A percentile compares a stretch with the other conserved stretches of the same genome.
Evolutionary conservation across 2,888 invertebrate genomes (phyloP).

Genomic region (Drosophila seclusa): DNA sequence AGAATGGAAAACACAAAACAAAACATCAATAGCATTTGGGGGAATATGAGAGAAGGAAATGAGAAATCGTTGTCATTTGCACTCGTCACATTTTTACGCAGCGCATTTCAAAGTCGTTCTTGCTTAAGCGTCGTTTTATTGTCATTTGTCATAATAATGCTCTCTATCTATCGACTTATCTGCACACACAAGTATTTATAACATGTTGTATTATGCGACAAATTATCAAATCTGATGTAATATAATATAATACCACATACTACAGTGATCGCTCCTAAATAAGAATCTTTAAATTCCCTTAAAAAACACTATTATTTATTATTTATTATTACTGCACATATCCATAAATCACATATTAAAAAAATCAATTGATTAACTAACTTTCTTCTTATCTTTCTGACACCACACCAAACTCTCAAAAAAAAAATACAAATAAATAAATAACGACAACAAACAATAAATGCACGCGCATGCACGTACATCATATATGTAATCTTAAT

Average conservation of each 20-base stretch:
- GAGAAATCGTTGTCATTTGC: neutral
- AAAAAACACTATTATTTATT: neutral
- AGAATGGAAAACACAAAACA: neutral
- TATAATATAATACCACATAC: neutral
- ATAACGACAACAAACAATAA: constrained; percentile 33
- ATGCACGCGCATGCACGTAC: constrained; percentile 57
- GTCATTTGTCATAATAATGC: constrained; percentile 26
- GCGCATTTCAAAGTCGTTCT: constrained; percentile 11
- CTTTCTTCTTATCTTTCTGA: constrained; percentile 17
- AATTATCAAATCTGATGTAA: constrained; percentile 7
- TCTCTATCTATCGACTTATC: constrained; percentile 13
- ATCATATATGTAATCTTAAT: neutral
- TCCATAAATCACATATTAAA: neutral
- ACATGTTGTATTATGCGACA: constrained; percentile 3
- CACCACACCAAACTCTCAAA: constrained; percentile 8
- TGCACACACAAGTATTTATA: constrained; percentile 4
- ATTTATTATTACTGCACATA: neutral
- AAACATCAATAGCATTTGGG: neutral
- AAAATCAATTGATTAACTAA: constrained; percentile 41
- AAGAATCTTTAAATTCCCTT: neutral
- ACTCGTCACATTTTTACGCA: neutral
- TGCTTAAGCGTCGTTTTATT: neutral
- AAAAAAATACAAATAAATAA: constrained; percentile 25
- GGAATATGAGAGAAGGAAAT: neutral
- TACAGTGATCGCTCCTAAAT: neutral